A percentile compares a stretch with the other conserved stretches of the same genome.
Conservation (phyloP, 2,113 vertebrate genomes). For the Microtus richardsoni region DNA sequence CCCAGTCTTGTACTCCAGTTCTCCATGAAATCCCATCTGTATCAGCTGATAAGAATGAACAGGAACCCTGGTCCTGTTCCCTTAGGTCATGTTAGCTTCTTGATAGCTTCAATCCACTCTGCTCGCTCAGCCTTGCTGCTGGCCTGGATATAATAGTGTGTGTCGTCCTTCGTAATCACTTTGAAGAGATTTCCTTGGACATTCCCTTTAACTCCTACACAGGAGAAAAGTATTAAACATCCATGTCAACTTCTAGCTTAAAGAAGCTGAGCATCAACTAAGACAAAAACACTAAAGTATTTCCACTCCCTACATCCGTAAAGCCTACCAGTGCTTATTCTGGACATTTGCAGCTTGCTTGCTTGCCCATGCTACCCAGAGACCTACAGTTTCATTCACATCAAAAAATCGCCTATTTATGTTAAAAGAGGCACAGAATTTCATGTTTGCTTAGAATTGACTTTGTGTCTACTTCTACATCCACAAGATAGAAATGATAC, state of each 20-base stretch:
- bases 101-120: constrained; percentile 96
- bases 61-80: background rate
- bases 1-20: background rate
- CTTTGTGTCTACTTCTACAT: constrained; percentile 44
- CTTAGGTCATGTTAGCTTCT: constrained; percentile 86
- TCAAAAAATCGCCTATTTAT: background rate
- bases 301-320: background rate
- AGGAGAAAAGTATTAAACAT: constrained; percentile 19
- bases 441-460: background rate
- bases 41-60: background rate
- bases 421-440: constrained; percentile 25
- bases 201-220: constrained; percentile 95
- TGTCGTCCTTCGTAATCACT: constrained; percentile 95
- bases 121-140: constrained; percentile 92
- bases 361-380: background rate
- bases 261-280: background rate
- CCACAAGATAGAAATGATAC: background rate
- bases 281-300: background rate
- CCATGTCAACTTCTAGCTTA: constrained; percentile 27
- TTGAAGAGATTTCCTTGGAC: constrained; percentile 98
- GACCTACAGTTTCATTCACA: background rate
- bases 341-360: background rate
- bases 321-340: background rate
- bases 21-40: constrained; percentile 11
- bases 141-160: constrained; percentile 96